These are phyloP conservation scores for Tauraco erythrolophus DNA, from an alignment of 2,113 vertebrate genomes.

Conservation along the genomic window DNA sequence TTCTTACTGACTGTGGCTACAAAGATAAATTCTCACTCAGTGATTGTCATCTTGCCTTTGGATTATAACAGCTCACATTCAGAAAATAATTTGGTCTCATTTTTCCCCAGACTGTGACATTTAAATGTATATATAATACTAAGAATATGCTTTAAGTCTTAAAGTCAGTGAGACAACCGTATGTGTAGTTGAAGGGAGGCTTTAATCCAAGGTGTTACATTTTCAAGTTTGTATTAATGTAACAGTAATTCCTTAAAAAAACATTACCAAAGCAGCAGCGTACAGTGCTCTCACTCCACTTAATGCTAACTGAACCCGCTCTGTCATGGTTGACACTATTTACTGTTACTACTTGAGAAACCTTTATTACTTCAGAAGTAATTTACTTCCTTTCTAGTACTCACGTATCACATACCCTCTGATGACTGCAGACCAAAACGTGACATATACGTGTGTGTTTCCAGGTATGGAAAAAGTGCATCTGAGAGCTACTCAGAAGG, in stretches of 20 bases:
- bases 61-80: background rate
- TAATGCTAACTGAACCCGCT: background rate
- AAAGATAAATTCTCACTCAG: background rate
- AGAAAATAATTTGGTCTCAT: background rate
- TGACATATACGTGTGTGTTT: background rate
- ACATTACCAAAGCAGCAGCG: background rate
- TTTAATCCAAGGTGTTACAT: background rate
- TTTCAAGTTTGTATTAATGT: background rate
- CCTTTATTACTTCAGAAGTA: background rate
- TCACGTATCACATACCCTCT: background rate
- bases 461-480: slow-evolving; percentile 80
- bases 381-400: background rate
- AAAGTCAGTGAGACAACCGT: background rate
- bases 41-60: background rate
- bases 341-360: background rate
- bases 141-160: background rate
- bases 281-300: background rate
- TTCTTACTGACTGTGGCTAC: background rate
- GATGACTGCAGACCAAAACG: background rate
- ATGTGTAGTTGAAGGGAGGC: background rate
- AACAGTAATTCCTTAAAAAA: background rate
- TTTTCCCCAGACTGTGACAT: background rate
- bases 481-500: slow-evolving; percentile 71
- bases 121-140: background rate
- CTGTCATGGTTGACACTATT: background rate